phyloP scores from a whole-genome alignment of 1,140 invertebrate species.

The Stegodyphus mimosarum region DNA sequence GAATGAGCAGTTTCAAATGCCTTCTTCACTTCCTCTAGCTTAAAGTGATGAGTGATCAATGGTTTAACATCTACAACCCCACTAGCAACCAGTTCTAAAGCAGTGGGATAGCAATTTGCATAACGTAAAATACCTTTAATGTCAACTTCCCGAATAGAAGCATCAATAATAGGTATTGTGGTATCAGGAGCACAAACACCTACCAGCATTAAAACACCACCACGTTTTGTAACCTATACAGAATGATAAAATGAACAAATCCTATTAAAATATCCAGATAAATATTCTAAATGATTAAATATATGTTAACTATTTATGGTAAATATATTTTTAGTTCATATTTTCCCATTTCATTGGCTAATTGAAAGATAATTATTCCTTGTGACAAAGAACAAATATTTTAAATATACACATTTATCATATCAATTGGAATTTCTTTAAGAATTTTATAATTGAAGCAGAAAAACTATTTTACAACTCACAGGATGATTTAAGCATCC shows the following conservation, averaged over 20 bases:
- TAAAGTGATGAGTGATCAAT: slow-evolving; percentile 90
- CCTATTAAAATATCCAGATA: too few relatives aligned
- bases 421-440: too few relatives aligned
- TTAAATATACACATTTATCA: too few relatives aligned
- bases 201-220: slow-evolving; percentile 85
- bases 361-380: too few relatives aligned
- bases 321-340: too few relatives aligned
- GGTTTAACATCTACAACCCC: slow-evolving; percentile 87
- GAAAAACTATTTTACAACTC: too few relatives aligned
- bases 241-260: slow-evolving; percentile 62
- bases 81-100: slow-evolving; percentile 83
- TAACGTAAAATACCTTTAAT: slow-evolving; percentile 93
- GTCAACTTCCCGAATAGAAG: slow-evolving; percentile 86
- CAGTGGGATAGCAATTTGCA: slow-evolving; percentile 88
- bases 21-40: slow-evolving; percentile 83
- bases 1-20: slow-evolving; percentile 87
- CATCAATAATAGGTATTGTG: slow-evolving; percentile 83
- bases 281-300: too few relatives aligned
- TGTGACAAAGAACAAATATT: too few relatives aligned
- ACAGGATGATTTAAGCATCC: too few relatives aligned
- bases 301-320: too few relatives aligned
- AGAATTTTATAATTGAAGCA: too few relatives aligned
- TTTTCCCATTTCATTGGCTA: too few relatives aligned
- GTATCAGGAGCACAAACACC: slow-evolving; percentile 85
- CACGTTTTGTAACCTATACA: slow-evolving; percentile 81